phyloP scores from a whole-genome alignment of 2,888 invertebrate species.

The Stratiomys singularior region DNA sequence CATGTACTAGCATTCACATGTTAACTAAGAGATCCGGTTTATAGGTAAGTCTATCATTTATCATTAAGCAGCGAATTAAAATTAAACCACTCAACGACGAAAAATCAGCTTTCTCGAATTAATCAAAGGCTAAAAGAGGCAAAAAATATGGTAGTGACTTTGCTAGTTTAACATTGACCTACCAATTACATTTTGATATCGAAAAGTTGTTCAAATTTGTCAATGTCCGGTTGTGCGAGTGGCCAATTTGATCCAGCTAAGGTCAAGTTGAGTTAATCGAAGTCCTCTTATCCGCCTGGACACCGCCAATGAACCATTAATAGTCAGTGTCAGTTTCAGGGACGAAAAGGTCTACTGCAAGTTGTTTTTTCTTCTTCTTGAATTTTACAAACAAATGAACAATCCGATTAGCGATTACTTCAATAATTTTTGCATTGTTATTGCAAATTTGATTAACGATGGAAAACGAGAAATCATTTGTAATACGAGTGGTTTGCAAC shows the following conservation, averaged over 20 bases:
- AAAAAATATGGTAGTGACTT: slow-evolving; percentile 40
- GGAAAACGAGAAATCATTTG: background rate
- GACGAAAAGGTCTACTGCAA: background rate
- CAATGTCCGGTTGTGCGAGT: slow-evolving; percentile 1
- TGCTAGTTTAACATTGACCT: slow-evolving; percentile 37
- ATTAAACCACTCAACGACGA: background rate
- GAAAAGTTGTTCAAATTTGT: slow-evolving; percentile 14
- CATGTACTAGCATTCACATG: background rate
- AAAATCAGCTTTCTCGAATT: slow-evolving; percentile 8
- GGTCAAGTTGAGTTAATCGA: slow-evolving; percentile 12
- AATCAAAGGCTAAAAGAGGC: background rate
- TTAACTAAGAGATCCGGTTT: background rate
- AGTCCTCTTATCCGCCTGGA: background rate
- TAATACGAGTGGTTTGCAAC: background rate
- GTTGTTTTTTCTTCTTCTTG: background rate
- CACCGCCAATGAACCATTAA: background rate
- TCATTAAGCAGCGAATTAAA: background rate
- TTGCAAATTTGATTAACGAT: slow-evolving; percentile 1
- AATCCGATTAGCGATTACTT: background rate
- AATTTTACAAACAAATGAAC: background rate
- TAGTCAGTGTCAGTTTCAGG: background rate
- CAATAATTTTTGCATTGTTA: background rate
- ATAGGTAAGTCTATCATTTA: background rate
- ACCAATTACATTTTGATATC: slow-evolving; percentile 19
- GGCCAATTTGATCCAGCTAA: slow-evolving; percentile 3